These are phyloP conservation scores for Coregonus suidteri DNA, from an alignment of 2,797 vertebrate genomes.

Conservation along the genomic window DNA sequence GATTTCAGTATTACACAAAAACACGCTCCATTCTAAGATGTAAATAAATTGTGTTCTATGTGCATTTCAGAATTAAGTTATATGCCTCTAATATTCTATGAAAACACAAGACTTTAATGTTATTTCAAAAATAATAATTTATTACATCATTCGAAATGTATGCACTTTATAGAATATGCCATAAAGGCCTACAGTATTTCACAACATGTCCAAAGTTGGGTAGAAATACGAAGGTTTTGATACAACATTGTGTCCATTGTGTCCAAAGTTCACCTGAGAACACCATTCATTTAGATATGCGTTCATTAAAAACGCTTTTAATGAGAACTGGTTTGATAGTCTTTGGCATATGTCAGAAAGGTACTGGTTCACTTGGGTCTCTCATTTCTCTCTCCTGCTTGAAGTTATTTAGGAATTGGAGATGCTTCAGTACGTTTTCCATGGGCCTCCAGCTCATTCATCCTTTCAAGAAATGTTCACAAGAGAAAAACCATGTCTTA, in stretches of 20 bases:
- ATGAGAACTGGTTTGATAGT: not conserved
- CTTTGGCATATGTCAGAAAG: not conserved
- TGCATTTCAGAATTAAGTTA: slow-evolving; percentile 1
- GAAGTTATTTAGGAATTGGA: slow-evolving; percentile 10
- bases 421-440: slow-evolving; percentile 19
- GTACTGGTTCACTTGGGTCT: not conserved
- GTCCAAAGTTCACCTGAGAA: not conserved
- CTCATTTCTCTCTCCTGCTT: slow-evolving; percentile 5
- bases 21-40: no score
- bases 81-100: not conserved
- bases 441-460: slow-evolving; percentile 18
- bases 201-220: not conserved
- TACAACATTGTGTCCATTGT: not conserved
- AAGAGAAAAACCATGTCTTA: slow-evolving; percentile 27
- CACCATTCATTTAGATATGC: not conserved
- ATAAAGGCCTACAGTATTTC: not conserved
- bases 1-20: no score
- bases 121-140: slow-evolving; percentile 4
- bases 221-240: not conserved
- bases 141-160: slow-evolving; percentile 5
- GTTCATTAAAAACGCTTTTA: not conserved
- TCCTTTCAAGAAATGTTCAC: slow-evolving; percentile 40
- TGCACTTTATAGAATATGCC: slow-evolving; percentile 6
- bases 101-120: slow-evolving; percentile 8
- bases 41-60: not conserved